Conservation (phyloP, 2,113 vertebrate species). For the Brevimyrus niger region DNA sequence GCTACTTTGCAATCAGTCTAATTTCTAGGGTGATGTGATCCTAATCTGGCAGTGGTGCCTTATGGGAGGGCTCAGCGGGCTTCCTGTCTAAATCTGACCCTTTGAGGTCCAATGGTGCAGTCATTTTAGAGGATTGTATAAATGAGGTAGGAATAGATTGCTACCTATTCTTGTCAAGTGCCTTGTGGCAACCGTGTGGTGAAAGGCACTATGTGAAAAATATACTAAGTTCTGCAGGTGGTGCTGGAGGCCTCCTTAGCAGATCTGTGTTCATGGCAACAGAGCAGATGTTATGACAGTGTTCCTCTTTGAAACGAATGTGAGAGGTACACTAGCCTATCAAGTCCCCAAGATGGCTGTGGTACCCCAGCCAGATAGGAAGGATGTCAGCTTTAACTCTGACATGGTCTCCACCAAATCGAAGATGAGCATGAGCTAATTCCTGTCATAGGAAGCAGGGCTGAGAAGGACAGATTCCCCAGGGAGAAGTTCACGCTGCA, state of each 20-base stretch:
- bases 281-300: not conserved
- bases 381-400: not conserved
- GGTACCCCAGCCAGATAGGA: not conserved
- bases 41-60: not conserved
- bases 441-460: not conserved
- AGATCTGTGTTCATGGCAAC: not conserved
- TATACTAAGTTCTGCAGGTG: not conserved
- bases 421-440: not conserved
- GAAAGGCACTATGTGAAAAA: not conserved
- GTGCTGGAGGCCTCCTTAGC: not conserved
- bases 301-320: not conserved
- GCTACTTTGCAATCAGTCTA: not conserved
- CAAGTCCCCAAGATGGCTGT: not conserved
- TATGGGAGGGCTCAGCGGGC: not conserved
- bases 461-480: not conserved
- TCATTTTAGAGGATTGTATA: not conserved
- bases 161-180: not conserved
- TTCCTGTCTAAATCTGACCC: not conserved
- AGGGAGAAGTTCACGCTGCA: not conserved
- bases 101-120: not conserved
- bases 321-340: not conserved
- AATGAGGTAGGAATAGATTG: not conserved
- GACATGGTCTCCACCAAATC: not conserved
- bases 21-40: not conserved
- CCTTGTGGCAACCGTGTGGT: not conserved